Evolutionary conservation across 1,140 invertebrate genomes (phyloP), one percentile per base, ranked within the genome.

Genomic region (Gonioctena quinquepunctata): DNA sequence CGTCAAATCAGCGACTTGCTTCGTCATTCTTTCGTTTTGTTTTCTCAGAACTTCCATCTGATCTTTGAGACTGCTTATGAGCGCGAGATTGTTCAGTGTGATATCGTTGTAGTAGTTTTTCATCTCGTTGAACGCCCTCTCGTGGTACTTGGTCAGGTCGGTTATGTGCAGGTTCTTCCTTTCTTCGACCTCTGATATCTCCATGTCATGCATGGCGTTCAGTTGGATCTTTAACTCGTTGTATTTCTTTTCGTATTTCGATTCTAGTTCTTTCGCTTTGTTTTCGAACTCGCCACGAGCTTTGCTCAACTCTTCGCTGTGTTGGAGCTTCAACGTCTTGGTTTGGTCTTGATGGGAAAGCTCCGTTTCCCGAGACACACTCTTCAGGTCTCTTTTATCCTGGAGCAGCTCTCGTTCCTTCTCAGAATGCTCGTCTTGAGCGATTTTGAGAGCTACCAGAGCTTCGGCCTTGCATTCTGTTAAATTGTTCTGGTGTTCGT

Each of bases 91-190:
- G 81, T 97, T 97, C 0, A 96, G 82, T 1, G 94, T 95, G 48
- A 97, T 96, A 74, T 97, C 94, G 77, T 96, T 96, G 76, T 96
- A 98, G 85, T 96, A 97, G 81, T 93, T 93, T 83, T 96, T 97
- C 79, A 97, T 91, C 80, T 96, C 93, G 50, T 89, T 87, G 80
- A 96, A 95, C 0, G 93, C 91, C 76, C 90, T 90, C 69, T 96
- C 93, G 80, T 97, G 94, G 75, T 92, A 90, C 69, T 90, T 89
- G 70, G 94, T 93, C 59, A 97, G 81, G 18, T 91, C 90, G 13
- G 90, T 89, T 13, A 96, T 89, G 80, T 96, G 94, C 62, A 89
- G 89, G 82, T 96, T 96, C 83, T 96, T 97, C 54, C 94, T 87
- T 78, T 96, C 94, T 80, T 97, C 94, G 6, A 96, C 89, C 86